phyloP scores from a whole-genome alignment of 1,140 invertebrate genomes.

The Drosophila fuyamai region DNA sequence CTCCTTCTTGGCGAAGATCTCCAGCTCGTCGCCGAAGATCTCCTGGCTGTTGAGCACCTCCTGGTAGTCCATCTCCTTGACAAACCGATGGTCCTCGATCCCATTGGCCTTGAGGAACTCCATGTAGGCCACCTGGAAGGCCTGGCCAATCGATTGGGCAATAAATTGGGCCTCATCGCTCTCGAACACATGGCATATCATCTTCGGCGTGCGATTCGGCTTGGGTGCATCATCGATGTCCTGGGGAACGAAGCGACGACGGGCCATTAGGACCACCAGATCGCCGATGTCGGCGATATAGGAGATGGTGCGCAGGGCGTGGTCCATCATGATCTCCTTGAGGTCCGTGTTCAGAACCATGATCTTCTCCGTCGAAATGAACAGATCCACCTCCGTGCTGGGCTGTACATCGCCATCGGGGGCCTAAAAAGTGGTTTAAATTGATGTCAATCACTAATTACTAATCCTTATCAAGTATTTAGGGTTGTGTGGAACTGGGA shows the following conservation, averaged over 20 bases:
- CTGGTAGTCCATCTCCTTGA: conserved; percentile 99
- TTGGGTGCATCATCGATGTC: conserved; percentile 85
- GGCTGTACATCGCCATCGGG: conserved; percentile 99
- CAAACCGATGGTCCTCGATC: conserved; percentile 99
- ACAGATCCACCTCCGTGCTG: conserved; percentile 99
- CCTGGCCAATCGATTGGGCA: conserved; percentile 99
- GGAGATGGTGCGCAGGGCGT: conserved; percentile 98
- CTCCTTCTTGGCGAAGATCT: conserved; percentile 99
- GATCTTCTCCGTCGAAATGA: conserved; percentile 99
- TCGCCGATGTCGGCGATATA: conserved; percentile 99
- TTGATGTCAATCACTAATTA: neutral
- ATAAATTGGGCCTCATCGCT: conserved; percentile 99
- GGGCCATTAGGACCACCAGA: conserved; percentile 98
- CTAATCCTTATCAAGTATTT: too few species aligned
- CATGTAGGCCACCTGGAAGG: conserved; percentile 99
- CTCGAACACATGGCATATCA: conserved; percentile 99
- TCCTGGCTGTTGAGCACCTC: conserved; percentile 99
- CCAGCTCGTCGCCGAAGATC: conserved; percentile 99
- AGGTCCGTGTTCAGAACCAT: conserved; percentile 99
- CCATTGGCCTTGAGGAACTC: conserved; percentile 99
- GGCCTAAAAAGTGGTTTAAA: conserved; percentile 88
- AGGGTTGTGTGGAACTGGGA: neutral
- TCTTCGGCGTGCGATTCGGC: conserved; percentile 96
- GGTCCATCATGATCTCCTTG: conserved; percentile 99
- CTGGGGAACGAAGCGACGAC: conserved; percentile 94